Conservation (phyloP, 2,888 invertebrate species). For the Acholoe squamosa region DNA sequence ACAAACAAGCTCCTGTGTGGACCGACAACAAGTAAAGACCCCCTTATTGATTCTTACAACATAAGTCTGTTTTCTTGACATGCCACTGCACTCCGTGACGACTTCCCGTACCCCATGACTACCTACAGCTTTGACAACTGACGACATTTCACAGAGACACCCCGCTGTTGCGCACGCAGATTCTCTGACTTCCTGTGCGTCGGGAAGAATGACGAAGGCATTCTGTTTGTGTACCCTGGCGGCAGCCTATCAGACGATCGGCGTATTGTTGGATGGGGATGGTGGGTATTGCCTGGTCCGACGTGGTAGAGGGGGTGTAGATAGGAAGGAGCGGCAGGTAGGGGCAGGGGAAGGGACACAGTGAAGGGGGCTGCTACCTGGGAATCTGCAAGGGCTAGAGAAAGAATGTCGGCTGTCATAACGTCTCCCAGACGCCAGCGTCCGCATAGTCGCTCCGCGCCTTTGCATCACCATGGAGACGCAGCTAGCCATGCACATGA, state of each 20-base stretch:
- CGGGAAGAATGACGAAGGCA: slow-evolving; percentile 35
- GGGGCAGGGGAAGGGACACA: not conserved
- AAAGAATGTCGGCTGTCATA: slow-evolving; percentile 26
- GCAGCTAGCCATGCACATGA: not conserved
- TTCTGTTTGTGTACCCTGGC: slow-evolving; percentile 45
- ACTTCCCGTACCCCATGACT: not conserved
- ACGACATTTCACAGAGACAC: not conserved
- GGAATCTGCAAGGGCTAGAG: not conserved
- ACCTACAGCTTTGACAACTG: slow-evolving; percentile 53
- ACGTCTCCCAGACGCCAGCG: not conserved
- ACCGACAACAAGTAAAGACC: slow-evolving; percentile 17
- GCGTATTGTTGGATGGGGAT: not conserved
- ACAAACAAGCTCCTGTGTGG: slow-evolving; percentile 51
- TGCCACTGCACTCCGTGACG: slow-evolving; percentile 54
- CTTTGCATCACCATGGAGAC: slow-evolving; percentile 21
- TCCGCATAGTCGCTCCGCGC: not conserved
- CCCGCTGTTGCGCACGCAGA: slow-evolving; percentile 42
- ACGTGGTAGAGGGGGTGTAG: slow-evolving; percentile 2
- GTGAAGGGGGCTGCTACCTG: not conserved
- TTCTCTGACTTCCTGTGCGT: slow-evolving; percentile 19
- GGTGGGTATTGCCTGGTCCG: not conserved
- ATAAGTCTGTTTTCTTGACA: slow-evolving; percentile 37
- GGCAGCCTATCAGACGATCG: slow-evolving; percentile 38
- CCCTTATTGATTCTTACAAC: slow-evolving; percentile 50
- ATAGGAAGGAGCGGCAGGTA: no score